Conservation (phyloP, 2,888 invertebrate genomes). For the Eremobia ochroleuca region DNA sequence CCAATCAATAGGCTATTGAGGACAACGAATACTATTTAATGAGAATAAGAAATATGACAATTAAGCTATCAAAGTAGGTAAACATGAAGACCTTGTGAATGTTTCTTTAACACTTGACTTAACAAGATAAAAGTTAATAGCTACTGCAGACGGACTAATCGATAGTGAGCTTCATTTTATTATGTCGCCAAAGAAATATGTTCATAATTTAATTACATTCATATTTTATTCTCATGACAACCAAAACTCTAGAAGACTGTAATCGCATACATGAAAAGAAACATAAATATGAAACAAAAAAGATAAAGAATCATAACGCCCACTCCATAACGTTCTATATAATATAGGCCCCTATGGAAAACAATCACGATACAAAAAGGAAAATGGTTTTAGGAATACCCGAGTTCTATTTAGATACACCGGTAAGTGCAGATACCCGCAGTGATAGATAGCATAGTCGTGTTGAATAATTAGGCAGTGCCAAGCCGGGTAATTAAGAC, state of each 20-base stretch:
- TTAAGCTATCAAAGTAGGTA: slow-evolving; percentile 22
- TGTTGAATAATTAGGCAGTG: slow-evolving; percentile 47
- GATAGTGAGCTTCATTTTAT: background rate
- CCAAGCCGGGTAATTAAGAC: slow-evolving; percentile 47
- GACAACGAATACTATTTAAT: slow-evolving; percentile 17
- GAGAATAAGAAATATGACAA: slow-evolving; percentile 27
- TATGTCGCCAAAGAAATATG: slow-evolving; percentile 12
- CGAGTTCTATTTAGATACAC: slow-evolving; percentile 28
- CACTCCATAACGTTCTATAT: background rate
- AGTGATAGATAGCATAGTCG: slow-evolving; percentile 36
- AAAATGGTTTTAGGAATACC: slow-evolving; percentile 22
- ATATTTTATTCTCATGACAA: slow-evolving; percentile 13
- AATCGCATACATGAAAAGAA: slow-evolving; percentile 2
- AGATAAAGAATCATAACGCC: slow-evolving; percentile 25
- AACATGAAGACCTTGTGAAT: slow-evolving; percentile 27
- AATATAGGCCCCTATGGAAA: slow-evolving; percentile 26
- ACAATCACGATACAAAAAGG: slow-evolving; percentile 14
- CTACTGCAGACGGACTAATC: slow-evolving; percentile 11
- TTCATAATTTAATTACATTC: background rate
- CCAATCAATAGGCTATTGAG: slow-evolving; percentile 45
- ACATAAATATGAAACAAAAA: slow-evolving; percentile 18
- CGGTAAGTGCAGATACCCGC: slow-evolving; percentile 19
- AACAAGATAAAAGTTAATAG: slow-evolving; percentile 39
- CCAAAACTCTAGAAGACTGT: slow-evolving; percentile 27
- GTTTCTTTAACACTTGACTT: slow-evolving; percentile 52